Conservation (phyloP, 2,113 vertebrate species). For the Lamprotornis superbus region DNA sequence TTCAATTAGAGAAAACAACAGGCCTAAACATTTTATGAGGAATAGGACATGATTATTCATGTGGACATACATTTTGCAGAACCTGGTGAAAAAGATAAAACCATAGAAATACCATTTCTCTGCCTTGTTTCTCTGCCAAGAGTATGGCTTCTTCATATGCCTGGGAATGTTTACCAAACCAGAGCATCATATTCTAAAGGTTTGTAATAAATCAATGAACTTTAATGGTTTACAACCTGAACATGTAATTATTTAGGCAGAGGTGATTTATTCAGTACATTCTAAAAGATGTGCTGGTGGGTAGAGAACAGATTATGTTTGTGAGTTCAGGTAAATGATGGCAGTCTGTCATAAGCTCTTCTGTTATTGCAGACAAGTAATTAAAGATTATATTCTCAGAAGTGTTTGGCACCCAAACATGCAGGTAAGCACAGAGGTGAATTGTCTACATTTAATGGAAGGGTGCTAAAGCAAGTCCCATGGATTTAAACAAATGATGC, state of each 20-base stretch:
- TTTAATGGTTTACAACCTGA: not conserved
- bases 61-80: not conserved
- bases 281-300: not conserved
- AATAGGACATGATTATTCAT: not conserved
- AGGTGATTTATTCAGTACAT: not conserved
- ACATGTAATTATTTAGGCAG: conserved; percentile 5
- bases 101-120: not conserved
- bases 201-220: conserved; percentile 4
- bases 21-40: not conserved
- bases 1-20: not conserved
- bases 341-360: not conserved
- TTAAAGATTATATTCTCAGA: not conserved
- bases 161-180: not conserved
- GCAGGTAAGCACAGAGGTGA: not conserved
- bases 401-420: not conserved
- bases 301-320: not conserved
- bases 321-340: not conserved
- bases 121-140: not conserved
- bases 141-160: not conserved
- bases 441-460: not conserved
- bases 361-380: not conserved
- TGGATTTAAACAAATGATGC: not conserved
- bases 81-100: not conserved
- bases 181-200: not conserved
- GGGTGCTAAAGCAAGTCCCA: not conserved